Evolutionary conservation across 2,888 invertebrate genomes (phyloP).

Genomic region (Arge pagana): DNA sequence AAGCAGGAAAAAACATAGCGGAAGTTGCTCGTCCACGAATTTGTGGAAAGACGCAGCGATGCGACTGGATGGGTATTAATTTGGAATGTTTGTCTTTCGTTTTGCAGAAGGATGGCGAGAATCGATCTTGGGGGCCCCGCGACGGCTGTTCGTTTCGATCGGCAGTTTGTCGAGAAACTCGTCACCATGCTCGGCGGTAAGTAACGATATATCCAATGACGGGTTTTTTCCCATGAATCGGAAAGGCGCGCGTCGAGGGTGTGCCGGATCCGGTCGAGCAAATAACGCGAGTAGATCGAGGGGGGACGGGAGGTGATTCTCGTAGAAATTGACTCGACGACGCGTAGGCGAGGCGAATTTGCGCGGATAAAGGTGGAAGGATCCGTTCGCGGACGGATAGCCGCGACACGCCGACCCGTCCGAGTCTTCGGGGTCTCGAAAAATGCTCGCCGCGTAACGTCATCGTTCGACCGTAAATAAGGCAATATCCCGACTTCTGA

Average conservation of each 20-base stretch:
- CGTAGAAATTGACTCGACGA: no score
- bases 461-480: conserved; percentile 49
- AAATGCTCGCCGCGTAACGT: conserved; percentile 38
- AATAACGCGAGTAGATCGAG: conserved; percentile 14
- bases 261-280: background rate
- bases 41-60: no score
- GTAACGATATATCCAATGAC: conserved; percentile 35
- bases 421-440: no score
- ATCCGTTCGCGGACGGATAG: conserved; percentile 14
- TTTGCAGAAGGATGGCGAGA: conserved; percentile 57
- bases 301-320: conserved; percentile 21
- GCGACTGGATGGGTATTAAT: no score
- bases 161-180: conserved; percentile 56
- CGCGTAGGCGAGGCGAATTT: no score
- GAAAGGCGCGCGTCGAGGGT: background rate
- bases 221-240: conserved; percentile 28
- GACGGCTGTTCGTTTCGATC: conserved; percentile 53
- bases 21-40: no score
- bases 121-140: conserved; percentile 55
- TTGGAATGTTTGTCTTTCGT: no score
- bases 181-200: conserved; percentile 51
- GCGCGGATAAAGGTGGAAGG: no score
- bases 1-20: no score
- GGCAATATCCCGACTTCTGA: conserved; percentile 46
- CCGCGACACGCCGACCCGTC: no score